Base-by-base conservation (phyloP, 2,797 vertebrate species). In the Mycteria americana region DNA sequence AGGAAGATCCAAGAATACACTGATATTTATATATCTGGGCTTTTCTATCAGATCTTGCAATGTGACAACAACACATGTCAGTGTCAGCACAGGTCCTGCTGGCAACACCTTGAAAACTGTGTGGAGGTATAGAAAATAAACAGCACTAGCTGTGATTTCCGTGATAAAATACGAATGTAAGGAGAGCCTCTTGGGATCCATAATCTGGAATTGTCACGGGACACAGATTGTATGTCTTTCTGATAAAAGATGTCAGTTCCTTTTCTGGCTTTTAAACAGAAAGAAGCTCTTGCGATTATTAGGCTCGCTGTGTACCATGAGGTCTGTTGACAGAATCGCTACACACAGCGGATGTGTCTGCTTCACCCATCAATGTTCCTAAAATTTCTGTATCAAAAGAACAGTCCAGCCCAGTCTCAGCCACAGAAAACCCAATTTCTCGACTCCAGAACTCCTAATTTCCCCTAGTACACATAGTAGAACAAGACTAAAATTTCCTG, bases 11-110 rank as follows among this genome's bases (percentile, higher is more conserved):
- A 97, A 97, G 95, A 77, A 95, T 96, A 97, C 85, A 83, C 96
- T 94, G 97, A 96, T 96, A 96, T 97, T 97, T 98, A 94, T 98
- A 98, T 98, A 98, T 97, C 98, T 97, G 70, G 75, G 79, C 85
- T 94, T 98, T 98, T 97, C 98, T 98, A 97, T 98, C 98, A 98
- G 98, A 98, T 98, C 98, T 98, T 97, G 97, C 97, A 96, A 96
- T 97, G 98, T 99, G 99, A 99, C 99, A 99, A 98, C 98, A 98
- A 98, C 98, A 98, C 97, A 97, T 98, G 98, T 99, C 99, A 98
- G 98, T 98, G 98, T 98, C 98, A 99, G 98, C 97, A 97, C 85
- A 96, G 97, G 98, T 98, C 98, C 98, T 98, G 98, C 98, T 97
- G 97, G 98, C 98, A 98, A 98, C 98, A 98, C 98, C 98, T 98